A percentile compares a stretch with the other conserved stretches of the same genome.
Conservation (phyloP, 2,888 invertebrate species). For the Andrena haemorrhoa region DNA sequence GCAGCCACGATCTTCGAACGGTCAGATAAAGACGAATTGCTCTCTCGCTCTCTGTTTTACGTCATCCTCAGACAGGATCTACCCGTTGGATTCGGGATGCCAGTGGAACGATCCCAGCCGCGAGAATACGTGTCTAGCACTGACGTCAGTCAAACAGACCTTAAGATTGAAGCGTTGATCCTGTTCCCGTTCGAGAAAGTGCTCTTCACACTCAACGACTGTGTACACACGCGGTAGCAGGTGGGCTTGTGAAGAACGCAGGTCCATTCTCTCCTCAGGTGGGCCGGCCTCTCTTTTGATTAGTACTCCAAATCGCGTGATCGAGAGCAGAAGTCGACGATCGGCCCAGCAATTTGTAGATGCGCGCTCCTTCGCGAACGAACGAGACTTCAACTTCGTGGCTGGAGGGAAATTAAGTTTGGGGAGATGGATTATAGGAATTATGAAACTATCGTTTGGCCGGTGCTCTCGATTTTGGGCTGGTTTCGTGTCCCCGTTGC, state of each 20-base stretch:
- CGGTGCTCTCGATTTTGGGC: conserved; percentile 7
- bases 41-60: conserved; percentile 32
- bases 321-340: not conserved
- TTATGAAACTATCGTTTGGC: conserved; percentile 6
- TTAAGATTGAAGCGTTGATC: conserved; percentile 61
- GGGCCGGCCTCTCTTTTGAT: conserved; percentile 11
- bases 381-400: not conserved
- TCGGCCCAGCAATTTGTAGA: not conserved
- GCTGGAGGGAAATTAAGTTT: not conserved
- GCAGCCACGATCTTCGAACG: not conserved
- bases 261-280: conserved; percentile 39
- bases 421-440: conserved; percentile 8
- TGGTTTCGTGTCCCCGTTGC: conserved; percentile 1
- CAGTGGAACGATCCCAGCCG: conserved; percentile 36
- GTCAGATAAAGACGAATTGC: conserved; percentile 32
- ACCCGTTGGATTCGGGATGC: conserved; percentile 4
- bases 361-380: not conserved
- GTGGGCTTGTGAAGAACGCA: conserved; percentile 13
- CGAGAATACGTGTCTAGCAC: conserved; percentile 39
- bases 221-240: conserved; percentile 1
- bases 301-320: conserved; percentile 1
- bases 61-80: conserved; percentile 21
- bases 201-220: conserved; percentile 19
- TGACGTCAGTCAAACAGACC: conserved; percentile 58
- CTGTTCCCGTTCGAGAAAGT: conserved; percentile 64